These are phyloP conservation scores for Enteromius radiatus DNA, from an alignment of 2,797 vertebrate genomes.

Conservation along the genomic window DNA sequence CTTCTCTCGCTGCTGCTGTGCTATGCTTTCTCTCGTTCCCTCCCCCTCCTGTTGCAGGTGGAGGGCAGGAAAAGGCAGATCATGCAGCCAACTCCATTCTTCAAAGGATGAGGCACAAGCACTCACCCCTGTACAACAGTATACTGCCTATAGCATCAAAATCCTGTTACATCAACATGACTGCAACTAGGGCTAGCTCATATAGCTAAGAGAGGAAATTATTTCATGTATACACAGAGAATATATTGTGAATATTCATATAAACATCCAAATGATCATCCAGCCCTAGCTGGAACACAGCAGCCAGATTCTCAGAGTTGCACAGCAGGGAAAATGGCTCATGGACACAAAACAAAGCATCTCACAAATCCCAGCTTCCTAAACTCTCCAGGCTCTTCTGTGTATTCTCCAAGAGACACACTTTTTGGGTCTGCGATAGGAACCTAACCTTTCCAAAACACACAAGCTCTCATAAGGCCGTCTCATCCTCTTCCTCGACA, in stretches of 20 bases:
- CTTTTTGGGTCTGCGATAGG: constrained; percentile 6
- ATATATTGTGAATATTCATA: neutral
- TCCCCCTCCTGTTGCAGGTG: constrained; percentile 45
- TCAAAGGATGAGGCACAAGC: constrained; percentile 24
- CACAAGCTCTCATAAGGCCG: constrained; percentile 43
- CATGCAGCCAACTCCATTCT: constrained; percentile 17
- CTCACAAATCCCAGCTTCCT: constrained; percentile 25
- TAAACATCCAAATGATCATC: neutral
- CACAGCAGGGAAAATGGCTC: constrained; percentile 12
- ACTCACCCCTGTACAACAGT: constrained; percentile 11
- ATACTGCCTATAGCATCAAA: constrained; percentile 29
- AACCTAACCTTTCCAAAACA: constrained; percentile 35
- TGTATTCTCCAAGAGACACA: constrained; percentile 30
- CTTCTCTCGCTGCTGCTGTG: constrained; percentile 48
- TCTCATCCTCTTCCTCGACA: constrained; percentile 45
- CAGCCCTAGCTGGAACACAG: neutral
- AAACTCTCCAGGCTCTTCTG: constrained; percentile 16
- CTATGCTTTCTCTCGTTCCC: constrained; percentile 44
- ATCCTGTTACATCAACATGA: constrained; percentile 43
- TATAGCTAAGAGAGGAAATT: neutral
- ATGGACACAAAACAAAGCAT: constrained; percentile 25
- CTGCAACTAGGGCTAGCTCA: neutral
- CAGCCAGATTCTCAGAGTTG: constrained; percentile 3
- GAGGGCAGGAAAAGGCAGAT: constrained; percentile 31
- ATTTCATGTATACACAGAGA: too few relatives aligned